phyloP scores from a whole-genome alignment of 2,888 invertebrate genomes.

The Polymixis flavicincta region DNA sequence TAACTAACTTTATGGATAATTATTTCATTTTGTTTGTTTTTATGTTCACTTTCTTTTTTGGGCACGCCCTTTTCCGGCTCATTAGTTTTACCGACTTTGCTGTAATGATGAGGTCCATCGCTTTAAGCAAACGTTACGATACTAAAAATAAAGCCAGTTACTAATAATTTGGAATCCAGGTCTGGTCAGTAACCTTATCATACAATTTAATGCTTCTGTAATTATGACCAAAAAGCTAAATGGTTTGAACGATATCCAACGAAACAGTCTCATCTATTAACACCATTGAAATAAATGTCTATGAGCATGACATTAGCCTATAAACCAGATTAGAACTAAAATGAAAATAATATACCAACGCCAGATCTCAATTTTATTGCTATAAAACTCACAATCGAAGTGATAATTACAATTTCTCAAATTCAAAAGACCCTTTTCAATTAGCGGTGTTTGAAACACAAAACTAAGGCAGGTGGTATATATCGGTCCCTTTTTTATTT shows the following conservation, averaged over 20 bases:
- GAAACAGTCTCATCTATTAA: constrained; percentile 4
- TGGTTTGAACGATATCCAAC: constrained; percentile 1
- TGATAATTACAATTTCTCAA: constrained; percentile 61
- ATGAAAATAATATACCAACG: not conserved
- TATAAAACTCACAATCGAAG: constrained; percentile 37
- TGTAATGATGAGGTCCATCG: not conserved
- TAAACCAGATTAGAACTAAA: not conserved
- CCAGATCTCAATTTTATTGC: constrained; percentile 13
- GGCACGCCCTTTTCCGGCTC: constrained; percentile 22
- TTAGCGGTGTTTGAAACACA: constrained; percentile 77
- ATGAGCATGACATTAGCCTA: not conserved
- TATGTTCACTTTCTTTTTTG: constrained; percentile 26
- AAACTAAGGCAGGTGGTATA: constrained; percentile 68
- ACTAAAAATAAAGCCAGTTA: constrained; percentile 17
- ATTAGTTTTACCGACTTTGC: constrained; percentile 19
- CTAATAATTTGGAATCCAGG: constrained; percentile 3
- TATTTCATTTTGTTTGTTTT: constrained; percentile 29
- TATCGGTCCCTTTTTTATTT: constrained; percentile 62
- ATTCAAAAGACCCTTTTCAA: constrained; percentile 73
- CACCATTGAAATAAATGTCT: not conserved
- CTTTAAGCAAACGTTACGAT: not conserved
- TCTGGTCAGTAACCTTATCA: constrained; percentile 10
- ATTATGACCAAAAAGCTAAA: constrained; percentile 14
- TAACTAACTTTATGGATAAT: constrained; percentile 39
- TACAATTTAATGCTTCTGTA: not conserved